Evolutionary conservation across 2,113 vertebrate genomes (phyloP).

Genomic region (Grammomys dolichurus): DNA sequence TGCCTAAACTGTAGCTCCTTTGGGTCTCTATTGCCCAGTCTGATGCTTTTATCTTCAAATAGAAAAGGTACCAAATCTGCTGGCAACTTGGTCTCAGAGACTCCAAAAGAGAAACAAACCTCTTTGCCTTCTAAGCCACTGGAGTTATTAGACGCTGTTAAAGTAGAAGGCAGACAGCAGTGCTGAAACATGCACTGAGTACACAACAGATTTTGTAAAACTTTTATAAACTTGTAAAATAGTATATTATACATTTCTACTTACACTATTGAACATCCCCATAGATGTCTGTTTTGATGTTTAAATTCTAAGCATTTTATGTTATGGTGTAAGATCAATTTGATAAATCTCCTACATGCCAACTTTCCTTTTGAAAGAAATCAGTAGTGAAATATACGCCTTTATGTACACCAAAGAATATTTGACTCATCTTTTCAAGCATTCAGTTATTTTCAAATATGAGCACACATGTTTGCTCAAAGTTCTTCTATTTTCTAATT

Average conservation of each 20-base stretch:
- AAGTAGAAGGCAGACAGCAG: not conserved
- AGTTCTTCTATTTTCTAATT: not conserved
- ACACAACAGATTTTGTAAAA: not conserved
- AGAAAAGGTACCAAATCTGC: not conserved
- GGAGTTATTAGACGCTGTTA: not conserved
- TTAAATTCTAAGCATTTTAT: not conserved
- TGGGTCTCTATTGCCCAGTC: not conserved
- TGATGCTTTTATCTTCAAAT: not conserved
- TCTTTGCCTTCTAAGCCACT: not conserved
- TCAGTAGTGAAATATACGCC: not conserved
- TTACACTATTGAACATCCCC: not conserved
- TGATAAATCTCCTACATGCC: not conserved
- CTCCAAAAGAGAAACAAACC: not conserved
- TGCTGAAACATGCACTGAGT: not conserved
- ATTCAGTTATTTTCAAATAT: not conserved
- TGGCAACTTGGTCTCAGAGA: not conserved
- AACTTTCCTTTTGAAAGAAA: slow-evolving; percentile 34
- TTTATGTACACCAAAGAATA: not conserved
- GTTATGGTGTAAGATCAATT: not conserved
- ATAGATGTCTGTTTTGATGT: not conserved
- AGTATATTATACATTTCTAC: not conserved
- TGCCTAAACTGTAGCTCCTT: not conserved
- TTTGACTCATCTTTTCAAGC: slow-evolving; percentile 27
- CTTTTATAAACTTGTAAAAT: not conserved
- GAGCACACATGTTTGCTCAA: not conserved